Conservation (phyloP, 2,888 invertebrate genomes). For the Drosophila rubida region DNA sequence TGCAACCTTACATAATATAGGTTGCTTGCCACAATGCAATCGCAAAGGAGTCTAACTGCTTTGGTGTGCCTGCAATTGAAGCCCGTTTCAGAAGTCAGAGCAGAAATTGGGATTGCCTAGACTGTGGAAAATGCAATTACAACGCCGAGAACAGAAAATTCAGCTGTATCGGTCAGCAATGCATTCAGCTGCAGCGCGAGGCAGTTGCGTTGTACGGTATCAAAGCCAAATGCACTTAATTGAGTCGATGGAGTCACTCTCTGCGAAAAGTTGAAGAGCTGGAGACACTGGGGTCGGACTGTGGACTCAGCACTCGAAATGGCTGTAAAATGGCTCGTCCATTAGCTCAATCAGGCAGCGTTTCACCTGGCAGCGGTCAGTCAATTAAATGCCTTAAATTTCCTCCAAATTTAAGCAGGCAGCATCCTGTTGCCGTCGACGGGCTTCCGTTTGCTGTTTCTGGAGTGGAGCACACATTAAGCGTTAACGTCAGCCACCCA, state of each 20-base stretch:
- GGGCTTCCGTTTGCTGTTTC: background rate
- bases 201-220: conserved; percentile 24
- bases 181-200: background rate
- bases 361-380: conserved; percentile 29
- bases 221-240: conserved; percentile 68
- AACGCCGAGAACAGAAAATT: background rate
- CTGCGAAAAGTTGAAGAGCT: conserved; percentile 30
- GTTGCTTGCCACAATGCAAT: conserved; percentile 1
- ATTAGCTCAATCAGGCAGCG: conserved; percentile 64
- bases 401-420: conserved; percentile 24
- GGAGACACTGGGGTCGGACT: conserved; percentile 3
- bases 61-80: conserved; percentile 10
- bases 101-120: conserved; percentile 7
- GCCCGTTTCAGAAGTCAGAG: background rate
- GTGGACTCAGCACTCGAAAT: conserved; percentile 9
- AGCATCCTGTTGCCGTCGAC: background rate
- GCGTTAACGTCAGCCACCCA: conserved; percentile 22
- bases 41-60: background rate
- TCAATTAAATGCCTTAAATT: conserved; percentile 52
- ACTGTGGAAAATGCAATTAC: conserved; percentile 44
- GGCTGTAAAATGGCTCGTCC: conserved; percentile 51
- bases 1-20: background rate
- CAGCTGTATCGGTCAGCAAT: background rate
- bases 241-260: conserved; percentile 45
- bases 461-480: conserved; percentile 37